phyloP scores from a whole-genome alignment of 2,113 vertebrate genomes.

The Gallinago media region DNA sequence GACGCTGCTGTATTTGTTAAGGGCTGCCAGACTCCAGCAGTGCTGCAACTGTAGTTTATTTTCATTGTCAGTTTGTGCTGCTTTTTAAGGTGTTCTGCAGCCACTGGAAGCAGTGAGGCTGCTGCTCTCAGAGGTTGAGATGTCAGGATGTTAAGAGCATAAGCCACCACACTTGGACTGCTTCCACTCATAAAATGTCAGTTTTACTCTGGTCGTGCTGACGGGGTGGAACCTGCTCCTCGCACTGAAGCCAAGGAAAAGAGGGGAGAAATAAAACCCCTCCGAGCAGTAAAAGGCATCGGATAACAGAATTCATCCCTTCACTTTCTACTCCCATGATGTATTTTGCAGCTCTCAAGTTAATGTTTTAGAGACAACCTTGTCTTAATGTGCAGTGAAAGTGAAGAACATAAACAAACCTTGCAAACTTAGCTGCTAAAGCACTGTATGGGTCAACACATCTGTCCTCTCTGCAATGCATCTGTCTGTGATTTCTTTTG shows the following conservation, averaged over 20 bases:
- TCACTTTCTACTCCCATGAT: neutral
- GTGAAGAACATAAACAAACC: neutral
- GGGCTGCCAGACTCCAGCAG: conserved; percentile 58
- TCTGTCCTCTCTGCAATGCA: neutral
- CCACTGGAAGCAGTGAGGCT: neutral
- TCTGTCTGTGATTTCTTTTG: conserved; percentile 2
- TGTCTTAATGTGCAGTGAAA: neutral
- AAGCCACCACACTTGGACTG: conserved; percentile 30
- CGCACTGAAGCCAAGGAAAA: neutral
- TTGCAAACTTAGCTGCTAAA: neutral
- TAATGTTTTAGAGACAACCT: neutral
- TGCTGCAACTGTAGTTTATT: conserved; percentile 51
- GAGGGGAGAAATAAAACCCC: neutral
- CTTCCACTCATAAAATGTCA: conserved; percentile 56
- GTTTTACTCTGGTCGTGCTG: neutral
- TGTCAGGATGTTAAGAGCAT: conserved; percentile 57
- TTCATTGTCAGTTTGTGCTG: conserved; percentile 56
- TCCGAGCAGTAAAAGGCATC: neutral
- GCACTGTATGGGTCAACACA: neutral
- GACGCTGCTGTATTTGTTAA: conserved; percentile 70
- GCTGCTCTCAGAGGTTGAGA: conserved; percentile 33
- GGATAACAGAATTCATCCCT: conserved; percentile 16
- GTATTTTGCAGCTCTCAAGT: neutral
- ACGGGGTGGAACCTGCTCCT: neutral
- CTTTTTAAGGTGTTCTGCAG: conserved; percentile 65